Evolutionary conservation across 2,797 vertebrate species (phyloP), one percentile per base, ranked within the genome.

Genomic region (Hemitrygon akajei): DNA sequence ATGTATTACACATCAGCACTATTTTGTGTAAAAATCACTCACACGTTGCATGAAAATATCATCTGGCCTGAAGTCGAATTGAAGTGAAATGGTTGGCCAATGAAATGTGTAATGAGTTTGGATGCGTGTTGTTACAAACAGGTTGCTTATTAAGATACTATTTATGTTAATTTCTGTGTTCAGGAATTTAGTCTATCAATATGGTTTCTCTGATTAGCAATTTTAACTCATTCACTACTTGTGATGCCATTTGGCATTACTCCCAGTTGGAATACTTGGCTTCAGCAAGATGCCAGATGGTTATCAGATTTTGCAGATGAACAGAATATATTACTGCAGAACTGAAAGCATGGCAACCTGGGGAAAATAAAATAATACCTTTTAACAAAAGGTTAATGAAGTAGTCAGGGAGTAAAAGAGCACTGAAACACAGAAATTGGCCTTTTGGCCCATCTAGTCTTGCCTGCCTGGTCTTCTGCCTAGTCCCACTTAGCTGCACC

Each of bases 111-210:
- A 93, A 93, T 93, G 91, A 76, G 71, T 93, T 76, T 93, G 71
- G 71, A 76, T 56, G 14, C 37, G 76, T 93, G 71, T 93, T 93
- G 91, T 75, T 93, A 56, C n/a, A 47, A 93, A 93, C 91, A 93
- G 91, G 91, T 93, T 93, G 91, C 91, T 93, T 93, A 93, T 93
- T 93, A 93, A 93, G 71, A 93, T 56, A 75, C 71, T 93, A 93
- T 93, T 76, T 93, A 75, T 93, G 91, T 93, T 93, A 93, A 93
- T 93, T 93, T 75, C 91, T 56, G 73, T 76, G 91, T 93, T 76
- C 69, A 93, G 91, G 91, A 93, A 76, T 93, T 93, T 76, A 93
- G 71, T 76, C 91, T n/a, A 76, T 76, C 91, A 93, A 93, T 93
- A 93, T 93, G 91, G 47, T 93, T 89, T 75, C 37, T 76, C 40